phyloP scores from a whole-genome alignment of 2,888 invertebrate genomes.

The Pyrrhia umbra region DNA sequence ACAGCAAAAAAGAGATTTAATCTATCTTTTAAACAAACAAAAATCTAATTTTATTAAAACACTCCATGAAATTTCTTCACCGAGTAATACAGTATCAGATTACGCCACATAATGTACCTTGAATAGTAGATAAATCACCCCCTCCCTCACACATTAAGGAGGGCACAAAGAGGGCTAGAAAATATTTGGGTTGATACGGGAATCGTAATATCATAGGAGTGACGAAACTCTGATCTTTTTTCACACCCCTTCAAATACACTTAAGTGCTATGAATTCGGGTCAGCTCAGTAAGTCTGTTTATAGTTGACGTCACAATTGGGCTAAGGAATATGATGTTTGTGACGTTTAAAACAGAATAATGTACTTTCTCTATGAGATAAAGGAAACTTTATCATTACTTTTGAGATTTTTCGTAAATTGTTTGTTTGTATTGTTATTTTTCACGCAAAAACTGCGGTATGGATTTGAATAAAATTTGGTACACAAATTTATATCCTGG shows the following conservation, averaged over 20 bases:
- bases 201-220: slow-evolving; percentile 62
- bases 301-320: background rate
- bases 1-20: background rate
- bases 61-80: slow-evolving; percentile 60
- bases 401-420: no score
- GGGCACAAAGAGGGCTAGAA: slow-evolving; percentile 67
- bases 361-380: background rate
- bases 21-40: background rate
- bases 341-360: background rate
- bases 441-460: no score
- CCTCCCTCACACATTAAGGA: slow-evolving; percentile 68
- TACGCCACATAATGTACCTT: slow-evolving; percentile 74
- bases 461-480: no score
- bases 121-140: slow-evolving; percentile 79
- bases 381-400: no score
- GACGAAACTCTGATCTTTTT: slow-evolving; percentile 55
- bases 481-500: no score
- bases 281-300: background rate
- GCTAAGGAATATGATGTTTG: background rate
- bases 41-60: slow-evolving; percentile 24
- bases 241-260: slow-evolving; percentile 48
- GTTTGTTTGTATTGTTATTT: no score
- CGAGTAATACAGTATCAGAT: slow-evolving; percentile 69
- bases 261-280: background rate
- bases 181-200: slow-evolving; percentile 71